These are phyloP conservation scores for Natrix natrix DNA, from an alignment of 2,797 vertebrate species.

Conservation along the genomic window DNA sequence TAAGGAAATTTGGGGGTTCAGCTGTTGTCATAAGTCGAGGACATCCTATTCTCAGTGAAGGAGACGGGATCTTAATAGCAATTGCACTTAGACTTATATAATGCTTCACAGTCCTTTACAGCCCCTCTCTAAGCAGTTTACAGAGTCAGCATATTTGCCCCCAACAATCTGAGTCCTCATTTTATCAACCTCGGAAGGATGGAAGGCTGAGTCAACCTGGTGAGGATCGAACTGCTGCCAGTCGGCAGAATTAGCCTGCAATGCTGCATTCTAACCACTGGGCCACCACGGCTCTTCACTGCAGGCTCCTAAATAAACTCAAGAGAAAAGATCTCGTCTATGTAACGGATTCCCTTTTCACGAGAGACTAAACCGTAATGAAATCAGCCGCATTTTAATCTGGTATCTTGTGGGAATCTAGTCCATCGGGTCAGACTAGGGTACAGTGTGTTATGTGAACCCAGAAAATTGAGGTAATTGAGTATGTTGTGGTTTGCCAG, in stretches of 20 bases:
- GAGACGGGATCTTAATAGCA: not conserved
- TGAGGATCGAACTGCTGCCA: too few relatives aligned
- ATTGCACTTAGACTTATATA: too few relatives aligned
- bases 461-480: not conserved
- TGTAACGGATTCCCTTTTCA: not conserved
- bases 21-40: not conserved
- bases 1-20: not conserved
- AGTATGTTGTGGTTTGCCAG: not conserved
- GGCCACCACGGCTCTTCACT: not conserved
- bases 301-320: not conserved
- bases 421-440: not conserved
- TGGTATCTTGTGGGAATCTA: not conserved
- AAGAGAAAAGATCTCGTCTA: not conserved
- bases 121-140: too few relatives aligned
- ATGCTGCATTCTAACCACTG: too few relatives aligned
- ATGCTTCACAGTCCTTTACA: too few relatives aligned
- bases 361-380: not conserved
- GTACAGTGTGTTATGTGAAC: not conserved
- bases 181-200: not conserved
- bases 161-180: not conserved
- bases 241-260: too few relatives aligned
- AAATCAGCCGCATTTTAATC: not conserved
- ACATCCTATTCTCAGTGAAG: not conserved
- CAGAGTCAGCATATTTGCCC: too few relatives aligned
- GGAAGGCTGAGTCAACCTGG: not conserved